Conservation (phyloP, 2,888 invertebrate species). For the Alviniconcha strummeri region DNA sequence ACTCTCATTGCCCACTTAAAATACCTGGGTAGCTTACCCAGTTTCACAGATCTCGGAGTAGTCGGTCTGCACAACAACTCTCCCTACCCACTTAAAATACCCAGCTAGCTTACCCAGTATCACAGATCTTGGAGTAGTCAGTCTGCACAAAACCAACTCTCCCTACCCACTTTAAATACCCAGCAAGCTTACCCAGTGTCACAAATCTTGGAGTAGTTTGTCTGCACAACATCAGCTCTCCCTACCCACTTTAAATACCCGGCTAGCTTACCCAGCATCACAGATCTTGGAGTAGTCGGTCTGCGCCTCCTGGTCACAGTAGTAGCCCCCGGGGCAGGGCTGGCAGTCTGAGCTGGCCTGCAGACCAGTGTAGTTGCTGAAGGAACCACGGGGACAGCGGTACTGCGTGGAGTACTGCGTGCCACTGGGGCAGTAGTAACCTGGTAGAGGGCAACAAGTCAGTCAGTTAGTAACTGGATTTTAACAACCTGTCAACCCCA, state of each 20-base stretch:
- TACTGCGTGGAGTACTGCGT: slow-evolving; percentile 62
- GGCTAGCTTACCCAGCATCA: slow-evolving; percentile 60
- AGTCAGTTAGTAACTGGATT: no score
- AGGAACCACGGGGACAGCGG: slow-evolving; percentile 67
- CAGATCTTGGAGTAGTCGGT: slow-evolving; percentile 62
- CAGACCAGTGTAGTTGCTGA: slow-evolving; percentile 63
- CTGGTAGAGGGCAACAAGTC: slow-evolving; percentile 40
- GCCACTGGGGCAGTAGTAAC: slow-evolving; percentile 68
- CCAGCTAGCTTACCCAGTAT: slow-evolving; percentile 56
- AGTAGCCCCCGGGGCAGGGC: slow-evolving; percentile 69
- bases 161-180: neutral
- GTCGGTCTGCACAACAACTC: neutral
- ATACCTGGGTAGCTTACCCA: slow-evolving; percentile 55
- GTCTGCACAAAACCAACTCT: neutral
- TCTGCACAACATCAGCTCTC: slow-evolving; percentile 48
- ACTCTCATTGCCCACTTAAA: no score
- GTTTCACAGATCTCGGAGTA: slow-evolving; percentile 31
- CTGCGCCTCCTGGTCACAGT: slow-evolving; percentile 67
- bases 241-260: neutral
- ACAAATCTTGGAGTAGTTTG: slow-evolving; percentile 61
- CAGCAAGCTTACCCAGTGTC: slow-evolving; percentile 57
- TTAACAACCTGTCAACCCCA: no score
- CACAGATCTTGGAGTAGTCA: neutral
- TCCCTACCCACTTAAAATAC: neutral
- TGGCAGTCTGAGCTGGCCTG: slow-evolving; percentile 59